Conservation (phyloP, 2,888 invertebrate species). For the Caenorhabditis sp. region DNA sequence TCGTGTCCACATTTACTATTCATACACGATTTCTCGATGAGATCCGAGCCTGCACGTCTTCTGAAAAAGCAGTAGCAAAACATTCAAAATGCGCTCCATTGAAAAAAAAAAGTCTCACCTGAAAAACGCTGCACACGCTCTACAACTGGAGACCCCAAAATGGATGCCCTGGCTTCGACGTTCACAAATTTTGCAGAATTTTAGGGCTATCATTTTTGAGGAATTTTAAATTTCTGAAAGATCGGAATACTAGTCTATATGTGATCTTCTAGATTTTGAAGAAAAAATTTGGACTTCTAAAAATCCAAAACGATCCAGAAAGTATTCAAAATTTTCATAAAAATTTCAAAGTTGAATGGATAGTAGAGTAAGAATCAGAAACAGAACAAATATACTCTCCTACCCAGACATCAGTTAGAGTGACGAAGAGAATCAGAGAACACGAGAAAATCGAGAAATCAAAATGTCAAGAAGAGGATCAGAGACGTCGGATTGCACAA, state of each 20-base stretch:
- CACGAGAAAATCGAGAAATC: background rate
- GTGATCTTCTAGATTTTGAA: too few relatives aligned
- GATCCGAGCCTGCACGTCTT: conserved; percentile 32
- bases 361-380: background rate
- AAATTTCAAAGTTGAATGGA: background rate
- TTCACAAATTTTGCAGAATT: conserved; percentile 37
- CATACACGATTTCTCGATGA: conserved; percentile 13
- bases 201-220: conserved; percentile 17
- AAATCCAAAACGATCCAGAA: too few relatives aligned
- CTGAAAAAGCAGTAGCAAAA: conserved; percentile 1
- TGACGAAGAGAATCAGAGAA: conserved; percentile 8
- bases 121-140: conserved; percentile 45
- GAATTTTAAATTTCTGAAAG: background rate
- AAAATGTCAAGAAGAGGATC: background rate
- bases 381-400: background rate
- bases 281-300: too few relatives aligned
- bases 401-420: too few relatives aligned
- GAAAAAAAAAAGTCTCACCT: conserved; percentile 19
- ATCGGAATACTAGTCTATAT: too few relatives aligned
- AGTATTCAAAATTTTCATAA: background rate
- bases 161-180: conserved; percentile 27
- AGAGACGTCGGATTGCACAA: conserved; percentile 31
- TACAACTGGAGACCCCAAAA: conserved; percentile 45
- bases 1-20: conserved; percentile 27
- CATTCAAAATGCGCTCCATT: too few relatives aligned